Percentiles rank a stretch among this genome's conserved stretches.
phyloP scores from a whole-genome alignment of 2,797 vertebrate species.

The Masticophis lateralis region DNA sequence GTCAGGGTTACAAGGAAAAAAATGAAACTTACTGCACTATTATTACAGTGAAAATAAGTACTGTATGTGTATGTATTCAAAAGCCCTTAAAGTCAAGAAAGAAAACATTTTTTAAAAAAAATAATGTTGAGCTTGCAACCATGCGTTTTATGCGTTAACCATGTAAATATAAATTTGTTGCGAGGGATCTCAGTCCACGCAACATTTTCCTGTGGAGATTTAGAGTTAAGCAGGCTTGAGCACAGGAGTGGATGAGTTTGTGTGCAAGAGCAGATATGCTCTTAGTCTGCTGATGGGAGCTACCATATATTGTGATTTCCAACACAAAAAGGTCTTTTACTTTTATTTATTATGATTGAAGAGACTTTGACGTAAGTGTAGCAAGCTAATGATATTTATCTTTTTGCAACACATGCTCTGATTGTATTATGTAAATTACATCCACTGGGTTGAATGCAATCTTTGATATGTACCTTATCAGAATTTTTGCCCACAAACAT shows the following conservation, averaged over 20 bases:
- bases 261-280: not conserved
- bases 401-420: not conserved
- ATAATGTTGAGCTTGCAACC: not conserved
- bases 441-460: not conserved
- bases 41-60: not conserved
- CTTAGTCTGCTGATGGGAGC: not conserved
- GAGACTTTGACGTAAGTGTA: not conserved
- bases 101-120: not conserved
- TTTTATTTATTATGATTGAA: not conserved
- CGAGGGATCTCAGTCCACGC: not conserved
- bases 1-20: not conserved
- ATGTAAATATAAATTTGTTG: not conserved
- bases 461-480: constrained; percentile 7
- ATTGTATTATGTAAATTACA: not conserved
- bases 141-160: not conserved
- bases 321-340: not conserved
- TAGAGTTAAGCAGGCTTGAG: not conserved
- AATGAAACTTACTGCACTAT: not conserved
- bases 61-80: not conserved
- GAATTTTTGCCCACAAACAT: constrained; percentile 42
- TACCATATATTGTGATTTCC: not conserved
- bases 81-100: not conserved
- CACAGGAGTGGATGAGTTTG: not conserved
- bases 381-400: constrained; percentile 6
- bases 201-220: not conserved